Evolutionary conservation across 2,888 invertebrate genomes (phyloP).

Genomic region (Furcula furcula): DNA sequence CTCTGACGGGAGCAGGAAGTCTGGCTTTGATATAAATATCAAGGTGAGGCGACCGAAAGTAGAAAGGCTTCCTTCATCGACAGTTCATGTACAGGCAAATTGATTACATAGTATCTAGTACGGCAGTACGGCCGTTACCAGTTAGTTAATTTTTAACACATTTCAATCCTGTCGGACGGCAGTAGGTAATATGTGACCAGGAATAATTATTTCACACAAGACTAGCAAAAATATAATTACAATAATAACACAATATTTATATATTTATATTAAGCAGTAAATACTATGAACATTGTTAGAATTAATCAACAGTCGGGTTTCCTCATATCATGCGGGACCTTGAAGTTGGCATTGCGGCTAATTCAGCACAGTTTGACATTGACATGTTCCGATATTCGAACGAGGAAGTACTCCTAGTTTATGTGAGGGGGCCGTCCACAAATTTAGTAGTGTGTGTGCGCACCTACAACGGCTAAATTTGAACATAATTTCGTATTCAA

Average conservation of each 20-base stretch:
- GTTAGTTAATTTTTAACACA: too few relatives aligned
- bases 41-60: conserved; percentile 58
- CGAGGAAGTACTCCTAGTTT: conserved; percentile 63
- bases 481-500: background rate
- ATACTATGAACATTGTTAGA: conserved; percentile 24
- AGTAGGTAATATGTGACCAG: too few relatives aligned
- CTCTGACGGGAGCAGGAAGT: conserved; percentile 68
- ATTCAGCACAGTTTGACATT: conserved; percentile 71
- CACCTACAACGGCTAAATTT: conserved; percentile 11
- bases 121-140: too few relatives aligned
- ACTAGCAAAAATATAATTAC: background rate
- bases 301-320: conserved; percentile 43
- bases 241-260: background rate
- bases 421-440: conserved; percentile 41
- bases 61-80: conserved; percentile 45
- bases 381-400: conserved; percentile 70
- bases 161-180: too few relatives aligned
- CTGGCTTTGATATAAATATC: conserved; percentile 63
- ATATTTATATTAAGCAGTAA: conserved; percentile 1
- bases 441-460: conserved; percentile 16
- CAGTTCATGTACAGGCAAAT: conserved; percentile 16
- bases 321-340: conserved; percentile 54
- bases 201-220: too few relatives aligned
- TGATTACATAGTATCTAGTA: too few relatives aligned
- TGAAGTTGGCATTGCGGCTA: conserved; percentile 71